Evolutionary conservation across 2,797 vertebrate genomes (phyloP).

Genomic region (Coregonus ussuriensis): DNA sequence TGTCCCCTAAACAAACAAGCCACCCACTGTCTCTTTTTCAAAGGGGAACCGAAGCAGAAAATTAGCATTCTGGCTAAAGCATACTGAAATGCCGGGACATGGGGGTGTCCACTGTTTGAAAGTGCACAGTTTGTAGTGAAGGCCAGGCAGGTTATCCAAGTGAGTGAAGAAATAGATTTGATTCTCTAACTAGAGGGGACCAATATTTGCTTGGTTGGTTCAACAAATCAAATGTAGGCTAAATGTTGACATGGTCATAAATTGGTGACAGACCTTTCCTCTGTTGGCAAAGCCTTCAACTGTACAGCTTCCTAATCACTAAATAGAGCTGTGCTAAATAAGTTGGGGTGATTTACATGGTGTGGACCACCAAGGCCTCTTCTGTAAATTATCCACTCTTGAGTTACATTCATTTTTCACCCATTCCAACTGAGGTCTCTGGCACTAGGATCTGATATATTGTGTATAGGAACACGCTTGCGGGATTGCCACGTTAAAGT

Average conservation of each 20-base stretch:
- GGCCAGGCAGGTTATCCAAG: neutral
- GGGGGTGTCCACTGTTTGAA: neutral
- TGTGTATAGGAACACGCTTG: constrained; percentile 54
- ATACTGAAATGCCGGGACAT: constrained; percentile 33
- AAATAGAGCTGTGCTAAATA: neutral
- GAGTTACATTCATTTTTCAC: constrained; percentile 15
- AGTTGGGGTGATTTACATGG: constrained; percentile 30
- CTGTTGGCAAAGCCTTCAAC: neutral
- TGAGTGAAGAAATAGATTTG: neutral
- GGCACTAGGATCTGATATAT: constrained; percentile 36
- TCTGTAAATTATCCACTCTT: constrained; percentile 32
- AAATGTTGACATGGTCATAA: neutral
- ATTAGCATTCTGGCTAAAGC: constrained; percentile 40
- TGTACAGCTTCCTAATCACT: neutral
- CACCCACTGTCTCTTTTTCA: constrained; percentile 52
- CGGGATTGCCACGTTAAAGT: constrained; percentile 35
- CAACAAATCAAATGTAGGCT: neutral
- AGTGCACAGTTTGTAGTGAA: neutral
- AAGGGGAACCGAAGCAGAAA: constrained; percentile 56
- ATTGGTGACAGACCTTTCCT: neutral
- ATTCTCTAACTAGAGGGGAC: neutral
- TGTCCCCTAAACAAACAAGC: constrained; percentile 44
- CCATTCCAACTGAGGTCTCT: constrained; percentile 42
- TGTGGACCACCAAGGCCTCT: constrained; percentile 37
- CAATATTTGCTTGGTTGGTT: neutral